Evolutionary conservation across 2,797 vertebrate genomes (phyloP).

Genomic region (Spizella passerina): DNA sequence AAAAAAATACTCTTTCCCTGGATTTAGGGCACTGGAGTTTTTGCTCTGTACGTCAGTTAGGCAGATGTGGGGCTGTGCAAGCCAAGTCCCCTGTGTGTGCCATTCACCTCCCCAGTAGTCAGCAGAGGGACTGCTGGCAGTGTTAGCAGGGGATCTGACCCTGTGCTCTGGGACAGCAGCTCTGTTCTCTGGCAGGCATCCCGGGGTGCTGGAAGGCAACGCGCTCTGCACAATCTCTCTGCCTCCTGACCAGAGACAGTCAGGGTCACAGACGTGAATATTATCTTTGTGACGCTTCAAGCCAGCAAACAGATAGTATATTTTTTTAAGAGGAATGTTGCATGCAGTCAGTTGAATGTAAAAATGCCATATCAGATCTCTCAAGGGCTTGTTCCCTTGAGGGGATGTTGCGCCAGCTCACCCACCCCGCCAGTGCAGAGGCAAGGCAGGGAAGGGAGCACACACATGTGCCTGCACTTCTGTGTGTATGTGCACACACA

Average conservation of each 20-base stretch:
- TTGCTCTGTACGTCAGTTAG: fast-evolving
- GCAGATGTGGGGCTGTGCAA: background rate
- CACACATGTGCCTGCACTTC: background rate
- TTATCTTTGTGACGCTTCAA: constrained; percentile 43
- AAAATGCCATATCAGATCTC: constrained; percentile 27
- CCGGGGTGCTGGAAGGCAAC: constrained; percentile 27
- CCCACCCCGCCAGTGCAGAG: background rate
- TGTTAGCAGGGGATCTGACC: background rate
- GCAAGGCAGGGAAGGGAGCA: background rate
- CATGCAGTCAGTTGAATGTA: constrained; percentile 18
- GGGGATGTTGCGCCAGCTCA: background rate
- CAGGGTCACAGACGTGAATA: constrained; percentile 59
- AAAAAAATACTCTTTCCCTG: background rate
- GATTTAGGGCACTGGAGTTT: background rate
- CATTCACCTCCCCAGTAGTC: background rate
- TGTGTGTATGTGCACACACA: background rate
- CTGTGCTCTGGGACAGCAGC: background rate
- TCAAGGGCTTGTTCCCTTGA: background rate
- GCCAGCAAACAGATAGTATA: constrained; percentile 43
- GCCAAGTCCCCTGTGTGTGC: background rate
- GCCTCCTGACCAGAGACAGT: constrained; percentile 60
- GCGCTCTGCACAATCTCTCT: constrained; percentile 27
- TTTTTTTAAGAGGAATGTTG: constrained; percentile 29
- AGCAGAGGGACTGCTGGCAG: background rate
- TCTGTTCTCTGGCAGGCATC: constrained; percentile 5